Evolutionary conservation across 2,113 vertebrate genomes (phyloP).

Genomic region (Oryzias curvinotus): DNA sequence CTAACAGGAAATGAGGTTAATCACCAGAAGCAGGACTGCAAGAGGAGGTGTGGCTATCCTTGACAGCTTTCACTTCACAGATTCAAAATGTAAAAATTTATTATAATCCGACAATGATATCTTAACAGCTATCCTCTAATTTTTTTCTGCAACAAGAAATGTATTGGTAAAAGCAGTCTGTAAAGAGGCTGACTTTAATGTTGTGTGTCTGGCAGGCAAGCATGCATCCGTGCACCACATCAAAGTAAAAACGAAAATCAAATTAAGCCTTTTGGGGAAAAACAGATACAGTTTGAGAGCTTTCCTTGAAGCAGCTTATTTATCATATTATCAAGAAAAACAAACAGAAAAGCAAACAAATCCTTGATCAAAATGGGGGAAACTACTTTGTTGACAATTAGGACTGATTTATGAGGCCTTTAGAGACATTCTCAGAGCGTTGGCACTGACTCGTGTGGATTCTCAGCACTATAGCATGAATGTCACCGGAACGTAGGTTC

Average conservation of each 20-base stretch:
- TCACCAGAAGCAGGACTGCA: no score
- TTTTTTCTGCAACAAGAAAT: neutral
- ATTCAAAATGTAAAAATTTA: no score
- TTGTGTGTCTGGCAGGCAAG: slow-evolving; percentile 4
- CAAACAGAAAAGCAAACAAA: slow-evolving; percentile 22
- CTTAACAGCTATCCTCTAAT: no score
- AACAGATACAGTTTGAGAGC: slow-evolving; percentile 14
- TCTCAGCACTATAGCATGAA: no score
- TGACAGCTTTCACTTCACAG: no score
- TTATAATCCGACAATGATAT: no score
- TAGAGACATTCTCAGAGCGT: slow-evolving; percentile 9
- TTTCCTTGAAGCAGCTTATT: slow-evolving; percentile 7
- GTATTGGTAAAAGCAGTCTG: no score
- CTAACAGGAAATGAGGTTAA: neutral
- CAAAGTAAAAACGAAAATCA: slow-evolving; percentile 3
- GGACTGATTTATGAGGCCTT: slow-evolving; percentile 17
- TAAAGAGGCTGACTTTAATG: neutral
- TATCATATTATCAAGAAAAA: slow-evolving; percentile 26
- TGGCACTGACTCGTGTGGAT: no score
- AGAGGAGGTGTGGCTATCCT: no score
- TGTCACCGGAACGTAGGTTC: no score
- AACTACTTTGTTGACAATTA: slow-evolving; percentile 35
- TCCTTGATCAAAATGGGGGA: slow-evolving; percentile 5
- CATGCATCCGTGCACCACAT: neutral
- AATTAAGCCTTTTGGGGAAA: slow-evolving; percentile 5